phyloP scores from a whole-genome alignment of 2,888 invertebrate genomes.

The Drosophila nigricruria region DNA sequence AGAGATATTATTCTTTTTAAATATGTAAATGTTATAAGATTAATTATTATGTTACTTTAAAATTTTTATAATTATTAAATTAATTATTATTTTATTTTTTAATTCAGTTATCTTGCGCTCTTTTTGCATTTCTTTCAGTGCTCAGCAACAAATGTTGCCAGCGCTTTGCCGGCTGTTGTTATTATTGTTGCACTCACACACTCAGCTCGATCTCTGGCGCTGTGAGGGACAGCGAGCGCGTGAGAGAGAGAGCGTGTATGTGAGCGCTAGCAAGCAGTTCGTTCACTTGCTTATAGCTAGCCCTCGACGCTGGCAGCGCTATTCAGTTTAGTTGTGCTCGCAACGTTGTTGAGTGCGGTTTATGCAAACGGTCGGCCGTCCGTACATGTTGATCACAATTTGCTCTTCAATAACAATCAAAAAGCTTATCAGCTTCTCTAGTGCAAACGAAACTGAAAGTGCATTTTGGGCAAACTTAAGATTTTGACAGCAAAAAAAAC shows the following conservation, averaged over 20 bases:
- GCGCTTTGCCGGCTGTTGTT: constrained; percentile 41
- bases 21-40: not conserved
- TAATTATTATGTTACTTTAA: not conserved
- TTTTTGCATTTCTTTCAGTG: not conserved
- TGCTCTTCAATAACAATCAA: constrained; percentile 3
- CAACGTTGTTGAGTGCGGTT: constrained; percentile 61
- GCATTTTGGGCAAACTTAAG: constrained; percentile 26
- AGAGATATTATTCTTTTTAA: not conserved
- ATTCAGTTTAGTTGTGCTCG: constrained; percentile 41
- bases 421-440: constrained; percentile 29
- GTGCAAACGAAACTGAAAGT: constrained; percentile 57
- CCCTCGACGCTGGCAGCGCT: constrained; percentile 57
- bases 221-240: not conserved
- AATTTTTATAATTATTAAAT: not conserved
- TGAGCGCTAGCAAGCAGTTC: constrained; percentile 8
- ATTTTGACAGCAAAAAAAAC: constrained; percentile 5
- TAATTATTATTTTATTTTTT: not conserved
- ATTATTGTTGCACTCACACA: constrained; percentile 11
- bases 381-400: constrained; percentile 2
- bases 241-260: constrained; percentile 5
- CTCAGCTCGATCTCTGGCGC: constrained; percentile 54
- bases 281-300: constrained; percentile 42
- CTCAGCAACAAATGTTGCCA: constrained; percentile 51
- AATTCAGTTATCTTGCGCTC: not conserved
- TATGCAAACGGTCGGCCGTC: not conserved